Evolutionary conservation across 2,797 vertebrate species (phyloP), one percentile per base, ranked within the genome.

Genomic region (Leucoraja ocellata): DNA sequence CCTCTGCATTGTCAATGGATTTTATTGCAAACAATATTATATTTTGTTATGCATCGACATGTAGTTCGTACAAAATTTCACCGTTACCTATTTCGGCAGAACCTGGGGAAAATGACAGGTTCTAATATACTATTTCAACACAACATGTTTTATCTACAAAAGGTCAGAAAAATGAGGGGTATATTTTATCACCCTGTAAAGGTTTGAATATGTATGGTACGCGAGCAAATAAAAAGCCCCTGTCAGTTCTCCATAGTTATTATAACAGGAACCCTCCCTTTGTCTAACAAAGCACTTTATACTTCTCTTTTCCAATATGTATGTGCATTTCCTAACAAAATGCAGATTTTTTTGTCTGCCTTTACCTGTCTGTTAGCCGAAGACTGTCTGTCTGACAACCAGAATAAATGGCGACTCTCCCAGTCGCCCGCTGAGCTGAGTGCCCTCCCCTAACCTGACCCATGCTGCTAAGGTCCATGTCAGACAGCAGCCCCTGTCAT

Each of bases 401-500:
- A 96, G 94, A 95, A 95, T 94, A 94, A 95, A 96, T 95, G 94
- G 94, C 0, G 93, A 93, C 94, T 36, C 46, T 93, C 93, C 93
- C 94, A 76, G 88, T 93, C 94, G 65, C 94, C 94, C 84, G 93
- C 94, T 94, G 95, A 94, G 94, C 94, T 86, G 93, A 0, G 2
- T 93, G 93, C 94, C 93, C 94, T 94, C 94, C 94, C 39, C 94
- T 94, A 95, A 93, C 94, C 95, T 96, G 96, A 95, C 95, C 95
- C 97, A 96, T 94, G 96, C 97, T 97, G 97, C 95, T 96, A 96
- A 97, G 96, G 97, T 97, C 97, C 96, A 95, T 98, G 97, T 97
- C 97, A 98, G 97, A 98, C 97, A 98, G 97, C 97, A 96, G 95
- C 97, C 96, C 97, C 96, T 96, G 96, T 96, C 96, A 97, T 94